phyloP scores from a whole-genome alignment of 2,113 vertebrate species.

The Aldabrachelys gigantea region DNA sequence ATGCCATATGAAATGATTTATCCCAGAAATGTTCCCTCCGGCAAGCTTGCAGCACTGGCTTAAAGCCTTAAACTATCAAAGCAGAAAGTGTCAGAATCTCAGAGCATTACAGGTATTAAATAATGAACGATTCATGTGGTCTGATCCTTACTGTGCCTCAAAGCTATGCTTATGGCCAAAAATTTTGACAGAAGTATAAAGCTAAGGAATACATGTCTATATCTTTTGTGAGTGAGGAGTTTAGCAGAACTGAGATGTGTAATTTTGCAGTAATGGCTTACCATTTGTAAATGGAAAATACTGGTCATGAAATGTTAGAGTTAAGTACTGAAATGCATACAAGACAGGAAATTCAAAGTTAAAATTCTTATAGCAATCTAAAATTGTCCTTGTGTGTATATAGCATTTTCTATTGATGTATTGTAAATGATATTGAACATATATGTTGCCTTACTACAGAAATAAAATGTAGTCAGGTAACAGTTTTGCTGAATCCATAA shows the following conservation, averaged over 20 bases:
- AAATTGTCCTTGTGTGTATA: not conserved
- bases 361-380: not conserved
- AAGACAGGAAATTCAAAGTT: not conserved
- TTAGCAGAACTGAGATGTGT: not conserved
- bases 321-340: not conserved
- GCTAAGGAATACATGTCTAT: not conserved
- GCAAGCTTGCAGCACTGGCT: not conserved
- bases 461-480: not conserved
- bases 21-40: not conserved
- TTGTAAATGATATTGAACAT: not conserved
- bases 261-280: not conserved
- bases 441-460: not conserved
- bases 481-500: not conserved
- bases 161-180: not conserved
- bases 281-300: not conserved
- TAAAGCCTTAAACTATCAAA: conserved; percentile 15
- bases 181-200: not conserved
- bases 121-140: not conserved
- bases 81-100: not conserved
- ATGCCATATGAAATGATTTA: conserved; percentile 13
- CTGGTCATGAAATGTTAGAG: not conserved
- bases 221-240: not conserved
- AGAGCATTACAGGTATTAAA: not conserved
- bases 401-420: not conserved
- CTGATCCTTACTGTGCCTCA: not conserved